Evolutionary conservation across 2,888 invertebrate species (phyloP), one percentile per base, ranked within the genome.

Genomic region (Papilio protenor): DNA sequence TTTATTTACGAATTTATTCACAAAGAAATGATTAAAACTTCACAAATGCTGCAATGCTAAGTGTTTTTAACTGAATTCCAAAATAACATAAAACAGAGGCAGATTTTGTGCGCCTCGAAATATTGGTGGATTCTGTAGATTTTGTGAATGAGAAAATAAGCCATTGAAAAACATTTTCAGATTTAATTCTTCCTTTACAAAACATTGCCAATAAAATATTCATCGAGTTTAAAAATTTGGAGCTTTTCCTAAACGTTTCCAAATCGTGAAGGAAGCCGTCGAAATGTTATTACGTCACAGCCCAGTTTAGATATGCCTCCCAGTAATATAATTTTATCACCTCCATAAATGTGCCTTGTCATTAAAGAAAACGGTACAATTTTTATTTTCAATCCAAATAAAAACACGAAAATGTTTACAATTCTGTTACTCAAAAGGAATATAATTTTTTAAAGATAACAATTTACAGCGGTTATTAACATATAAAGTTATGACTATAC

Each of bases 311-410:
- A 61, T 76, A 49, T 61, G 52, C 52, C 33, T 40, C 21, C 33
- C 12, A 61, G 76, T 76, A 72, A 69, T 73, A 77, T 73, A 69
- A 74, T 69, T 77, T 73, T 69, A 73, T 73, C 27, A 23, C 47
- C 66, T 33, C 33, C 73, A 73, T 77, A 77, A 74, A 77, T 47
- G 57, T 45, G n/a, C 61, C 49, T 59, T 27, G 76, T 55, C 76
- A 40, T 76, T 72, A 76, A 76, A 76, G 27, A 49, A n/a, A 59
- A 70, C 45, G 70, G n/a, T n/a, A n/a, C 66, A n/a, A 72, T 33
- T 72, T 72, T 76, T 71, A 66, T 45, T 71, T 52, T 61, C 40
- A n/a, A 21, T 52, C 33, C 72, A 40, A 76, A 61, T 71, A 21
- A n/a, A 57, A 64, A 72, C 2, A 64, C 21, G 16, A 45, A 59